Evolutionary conservation across 2,797 vertebrate genomes (phyloP).

Genomic region (Centropyge bicolor): DNA sequence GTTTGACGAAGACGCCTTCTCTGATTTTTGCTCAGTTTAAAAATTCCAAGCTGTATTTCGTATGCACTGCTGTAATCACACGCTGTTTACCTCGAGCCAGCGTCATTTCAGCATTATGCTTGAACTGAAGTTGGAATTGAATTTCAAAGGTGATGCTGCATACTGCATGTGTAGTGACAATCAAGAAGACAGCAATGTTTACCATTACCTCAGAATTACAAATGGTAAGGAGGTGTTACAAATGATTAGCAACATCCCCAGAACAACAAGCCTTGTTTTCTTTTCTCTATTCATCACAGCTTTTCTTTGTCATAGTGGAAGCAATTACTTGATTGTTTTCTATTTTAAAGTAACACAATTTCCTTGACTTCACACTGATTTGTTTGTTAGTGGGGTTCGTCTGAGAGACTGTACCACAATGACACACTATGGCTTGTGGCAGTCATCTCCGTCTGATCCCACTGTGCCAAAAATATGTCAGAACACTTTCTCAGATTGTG

Average conservation of each 20-base stretch:
- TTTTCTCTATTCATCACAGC: conserved; percentile 28
- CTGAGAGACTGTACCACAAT: background rate
- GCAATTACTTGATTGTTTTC: conserved; percentile 42
- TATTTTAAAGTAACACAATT: conserved; percentile 18
- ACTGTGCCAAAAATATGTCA: conserved; percentile 13
- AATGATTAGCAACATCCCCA: conserved; percentile 45
- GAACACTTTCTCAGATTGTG: conserved; percentile 22
- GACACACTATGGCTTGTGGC: conserved; percentile 19
- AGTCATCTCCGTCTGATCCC: conserved; percentile 32
- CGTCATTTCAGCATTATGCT: conserved; percentile 54
- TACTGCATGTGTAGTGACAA: conserved; percentile 55
- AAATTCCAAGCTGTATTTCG: conserved; percentile 38
- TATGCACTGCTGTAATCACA: conserved; percentile 59
- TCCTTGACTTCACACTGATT: conserved; percentile 17
- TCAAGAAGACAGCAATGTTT: conserved; percentile 61
- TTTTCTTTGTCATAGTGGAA: conserved; percentile 32
- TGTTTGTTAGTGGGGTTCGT: conserved; percentile 5
- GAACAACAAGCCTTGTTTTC: conserved; percentile 27
- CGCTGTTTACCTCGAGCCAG: conserved; percentile 51
- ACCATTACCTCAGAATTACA: conserved; percentile 47
- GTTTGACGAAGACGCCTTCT: conserved; percentile 42
- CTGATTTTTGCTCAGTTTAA: conserved; percentile 44
- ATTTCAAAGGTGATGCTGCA: conserved; percentile 58
- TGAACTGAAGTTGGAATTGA: conserved; percentile 50
- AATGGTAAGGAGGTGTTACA: conserved; percentile 49